A percentile compares a stretch with the other conserved stretches of the same genome.
phyloP scores from a whole-genome alignment of 1,140 invertebrate species.

The Scylla paramamosain region DNA sequence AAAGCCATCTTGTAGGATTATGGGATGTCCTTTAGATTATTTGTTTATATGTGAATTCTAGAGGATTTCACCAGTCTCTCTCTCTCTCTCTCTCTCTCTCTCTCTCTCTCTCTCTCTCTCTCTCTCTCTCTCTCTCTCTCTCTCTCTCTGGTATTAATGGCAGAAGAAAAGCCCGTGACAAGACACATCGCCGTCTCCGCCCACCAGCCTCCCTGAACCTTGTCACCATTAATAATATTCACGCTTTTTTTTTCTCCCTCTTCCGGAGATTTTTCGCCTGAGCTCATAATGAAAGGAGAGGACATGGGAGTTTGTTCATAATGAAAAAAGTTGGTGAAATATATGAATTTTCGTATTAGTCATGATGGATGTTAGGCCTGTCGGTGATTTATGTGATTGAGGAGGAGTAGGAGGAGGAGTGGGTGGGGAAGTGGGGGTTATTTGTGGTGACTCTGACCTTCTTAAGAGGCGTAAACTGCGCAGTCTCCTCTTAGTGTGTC shows the following conservation, averaged over 20 bases:
- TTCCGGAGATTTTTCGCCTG: not conserved
- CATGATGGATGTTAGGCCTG: not conserved
- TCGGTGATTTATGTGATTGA: not conserved
- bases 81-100: not conserved
- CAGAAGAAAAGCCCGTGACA: not conserved
- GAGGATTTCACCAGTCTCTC: not conserved
- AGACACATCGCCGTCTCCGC: not conserved
- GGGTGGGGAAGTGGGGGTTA: too few species aligned
- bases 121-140: not conserved
- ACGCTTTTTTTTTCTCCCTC: not conserved
- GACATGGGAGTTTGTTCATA: conserved; percentile 2
- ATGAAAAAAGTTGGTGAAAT: conserved; percentile 23
- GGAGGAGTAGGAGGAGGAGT: too few species aligned
- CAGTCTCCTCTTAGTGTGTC: too few species aligned
- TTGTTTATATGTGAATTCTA: too few species aligned
- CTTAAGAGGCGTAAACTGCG: too few species aligned
- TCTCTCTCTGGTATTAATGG: not conserved
- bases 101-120: conserved; percentile 20
- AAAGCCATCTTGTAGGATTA: too few species aligned
- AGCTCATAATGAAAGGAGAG: conserved; percentile 8
- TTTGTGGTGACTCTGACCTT: too few species aligned
- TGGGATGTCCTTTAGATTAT: too few species aligned
- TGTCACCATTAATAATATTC: conserved; percentile 13
- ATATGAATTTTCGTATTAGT: conserved; percentile 8
- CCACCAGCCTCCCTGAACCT: not conserved